Percentiles rank a stretch among this genome's conserved stretches.
Conservation (phyloP, 92 coral and sea anemone species). For the Nematostella vectensis region DNA sequence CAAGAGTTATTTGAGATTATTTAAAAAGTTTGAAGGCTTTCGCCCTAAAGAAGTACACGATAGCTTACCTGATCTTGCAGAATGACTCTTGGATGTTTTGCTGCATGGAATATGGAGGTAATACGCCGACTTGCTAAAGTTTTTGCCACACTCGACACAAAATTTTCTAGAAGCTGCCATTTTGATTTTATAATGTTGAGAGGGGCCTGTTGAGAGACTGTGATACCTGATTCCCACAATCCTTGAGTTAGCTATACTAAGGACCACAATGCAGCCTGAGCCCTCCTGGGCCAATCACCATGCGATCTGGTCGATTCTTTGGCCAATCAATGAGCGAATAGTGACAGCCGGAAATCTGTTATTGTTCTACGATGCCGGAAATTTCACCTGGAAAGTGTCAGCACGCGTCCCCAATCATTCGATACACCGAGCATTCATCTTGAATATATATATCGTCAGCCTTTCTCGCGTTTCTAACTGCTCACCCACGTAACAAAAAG, state of each 20-base stretch:
- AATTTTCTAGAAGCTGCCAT: slow-evolving; percentile 4
- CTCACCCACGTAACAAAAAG: not conserved
- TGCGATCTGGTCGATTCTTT: not conserved
- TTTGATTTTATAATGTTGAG: not conserved
- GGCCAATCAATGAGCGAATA: slow-evolving; percentile 1
- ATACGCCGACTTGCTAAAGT: not conserved
- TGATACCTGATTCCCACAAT: too few species aligned
- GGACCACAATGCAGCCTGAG: too few species aligned
- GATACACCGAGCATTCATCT: too few species aligned
- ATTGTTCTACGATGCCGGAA: too few species aligned
- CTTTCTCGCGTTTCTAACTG: not conserved
- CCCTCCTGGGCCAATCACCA: not conserved
- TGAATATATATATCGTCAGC: too few species aligned
- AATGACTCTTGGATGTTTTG: not conserved
- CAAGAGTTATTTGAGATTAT: not conserved
- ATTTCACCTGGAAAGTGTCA: too few species aligned
- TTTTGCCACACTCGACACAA: not conserved
- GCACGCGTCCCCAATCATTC: too few species aligned
- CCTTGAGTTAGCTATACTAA: too few species aligned
- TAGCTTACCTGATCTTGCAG: not conserved
- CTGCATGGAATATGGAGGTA: slow-evolving; percentile 1
- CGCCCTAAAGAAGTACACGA: not conserved
- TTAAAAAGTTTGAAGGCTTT: not conserved
- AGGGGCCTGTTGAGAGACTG: not conserved
- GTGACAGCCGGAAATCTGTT: not conserved